A percentile compares a stretch with the other conserved stretches of the same genome.
These are phyloP conservation scores for Apoda limacodes DNA, from an alignment of 2,888 invertebrate species.

Conservation along the genomic window DNA sequence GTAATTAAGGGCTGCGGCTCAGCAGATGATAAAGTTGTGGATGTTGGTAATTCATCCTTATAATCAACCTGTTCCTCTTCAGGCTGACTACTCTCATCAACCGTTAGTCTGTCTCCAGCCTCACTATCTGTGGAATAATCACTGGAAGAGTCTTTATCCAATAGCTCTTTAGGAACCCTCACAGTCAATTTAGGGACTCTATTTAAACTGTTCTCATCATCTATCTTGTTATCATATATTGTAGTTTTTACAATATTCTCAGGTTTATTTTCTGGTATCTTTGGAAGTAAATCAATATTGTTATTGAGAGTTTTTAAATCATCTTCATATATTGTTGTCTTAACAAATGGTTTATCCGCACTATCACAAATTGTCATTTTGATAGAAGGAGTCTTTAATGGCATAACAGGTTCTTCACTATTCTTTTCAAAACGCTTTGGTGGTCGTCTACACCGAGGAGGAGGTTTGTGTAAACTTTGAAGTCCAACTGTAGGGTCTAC, in stretches of 20 bases:
- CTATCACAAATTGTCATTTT: constrained; percentile 66
- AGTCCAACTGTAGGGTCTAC: constrained; percentile 59
- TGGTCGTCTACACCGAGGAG: constrained; percentile 45
- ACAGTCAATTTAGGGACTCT: constrained; percentile 78
- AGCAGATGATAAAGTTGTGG: constrained; percentile 23
- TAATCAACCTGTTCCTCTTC: too few species aligned
- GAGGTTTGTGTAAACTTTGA: constrained; percentile 47
- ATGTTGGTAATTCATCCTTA: too few species aligned
- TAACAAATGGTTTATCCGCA: constrained; percentile 60
- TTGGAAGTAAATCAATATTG: constrained; percentile 37
- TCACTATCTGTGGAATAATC: constrained; percentile 70
- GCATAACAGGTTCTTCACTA: constrained; percentile 22
- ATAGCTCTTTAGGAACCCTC: constrained; percentile 72
- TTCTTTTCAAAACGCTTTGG: constrained; percentile 45
- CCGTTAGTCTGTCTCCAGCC: constrained; percentile 70
- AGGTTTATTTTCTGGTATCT: constrained; percentile 38
- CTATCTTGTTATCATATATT: constrained; percentile 60
- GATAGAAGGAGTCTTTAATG: constrained; percentile 46
- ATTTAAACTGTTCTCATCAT: constrained; percentile 54
- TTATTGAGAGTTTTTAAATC: constrained; percentile 54
- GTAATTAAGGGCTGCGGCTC: neutral
- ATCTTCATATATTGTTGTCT: constrained; percentile 54
- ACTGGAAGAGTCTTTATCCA: constrained; percentile 63
- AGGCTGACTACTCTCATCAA: constrained; percentile 67
- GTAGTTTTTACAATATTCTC: constrained; percentile 54